Base-by-base conservation (phyloP, 1,140 invertebrate genomes). In the Drosophila nigrodunni region DNA sequence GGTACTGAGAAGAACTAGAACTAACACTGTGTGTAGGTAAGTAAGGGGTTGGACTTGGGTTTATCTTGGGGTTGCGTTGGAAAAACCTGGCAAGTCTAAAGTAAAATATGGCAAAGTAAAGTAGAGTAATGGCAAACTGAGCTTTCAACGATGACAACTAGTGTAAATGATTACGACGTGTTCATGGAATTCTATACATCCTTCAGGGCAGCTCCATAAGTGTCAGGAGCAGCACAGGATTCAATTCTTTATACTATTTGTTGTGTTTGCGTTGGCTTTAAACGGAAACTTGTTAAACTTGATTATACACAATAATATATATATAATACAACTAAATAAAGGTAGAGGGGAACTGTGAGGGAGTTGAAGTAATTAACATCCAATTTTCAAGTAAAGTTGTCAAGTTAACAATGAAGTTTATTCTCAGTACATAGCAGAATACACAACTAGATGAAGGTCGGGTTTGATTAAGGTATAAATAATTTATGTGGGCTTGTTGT, bases 151-250 rank as follows among this genome's bases (percentile, higher is more conserved):
- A 79, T 87, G 83, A 87, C 80, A 87, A 89, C 83, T 87, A 80
- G 64, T 64, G 85, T 80, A 88, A 88, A 89, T 89, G 83, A 88
- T 88, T 80, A 88, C 83, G 83, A 88, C 77, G 77, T 89, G 83
- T 74, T 77, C 74, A 68, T 58, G 77, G 76, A 60, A 79, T 66
- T 50, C 59, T 70, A 69, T 64, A 64, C 59, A 47, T 44, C 50
- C 50, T 47, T 13, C 62, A 65, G 69, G 37, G 62, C 68, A 74
- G 78, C 82, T 74, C 76, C 81, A 78, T 88, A 87, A 87, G 87
- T 87, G 83, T 88, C 83, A 83, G 68, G 44, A 77, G 43, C 83
- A 88, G 77, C 68, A 88, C 80, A 70, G 54, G 74, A 88, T 88
- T 88, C 83, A 83, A 88, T 88, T 89, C 85, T 83, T 83, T 87